These are phyloP conservation scores for Mycalesis mineus DNA, from an alignment of 2,888 invertebrate genomes.

Conservation along the genomic window DNA sequence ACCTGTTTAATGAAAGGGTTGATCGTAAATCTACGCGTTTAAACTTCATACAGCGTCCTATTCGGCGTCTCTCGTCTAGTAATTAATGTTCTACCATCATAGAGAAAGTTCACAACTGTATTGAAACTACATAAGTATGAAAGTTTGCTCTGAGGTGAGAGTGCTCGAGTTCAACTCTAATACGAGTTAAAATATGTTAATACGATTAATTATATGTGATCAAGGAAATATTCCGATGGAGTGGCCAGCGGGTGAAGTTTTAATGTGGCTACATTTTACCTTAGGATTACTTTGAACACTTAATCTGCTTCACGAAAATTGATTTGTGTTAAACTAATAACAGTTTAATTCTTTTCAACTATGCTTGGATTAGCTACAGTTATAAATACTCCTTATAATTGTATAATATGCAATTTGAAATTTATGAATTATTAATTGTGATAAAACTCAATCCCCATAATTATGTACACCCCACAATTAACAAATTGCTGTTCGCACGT, in stretches of 20 bases:
- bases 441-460: too few species aligned
- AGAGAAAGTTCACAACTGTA: slow-evolving; percentile 71
- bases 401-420: too few species aligned
- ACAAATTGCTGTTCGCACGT: too few species aligned
- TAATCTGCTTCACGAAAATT: slow-evolving; percentile 20
- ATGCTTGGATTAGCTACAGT: background rate
- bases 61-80: slow-evolving; percentile 64
- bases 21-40: slow-evolving; percentile 75
- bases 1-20: slow-evolving; percentile 77
- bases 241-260: slow-evolving; percentile 26
- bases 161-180: slow-evolving; percentile 63
- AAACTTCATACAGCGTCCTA: slow-evolving; percentile 70
- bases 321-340: slow-evolving; percentile 20
- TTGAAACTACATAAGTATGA: slow-evolving; percentile 70
- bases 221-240: slow-evolving; percentile 29
- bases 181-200: slow-evolving; percentile 64
- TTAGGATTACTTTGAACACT: slow-evolving; percentile 27
- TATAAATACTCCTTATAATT: background rate
- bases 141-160: slow-evolving; percentile 65
- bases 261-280: slow-evolving; percentile 30
- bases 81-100: slow-evolving; percentile 73
- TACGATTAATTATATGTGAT: slow-evolving; percentile 46
- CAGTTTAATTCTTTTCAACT: background rate
- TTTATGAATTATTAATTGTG: too few species aligned
- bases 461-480: too few species aligned